phyloP scores from a whole-genome alignment of 2,113 vertebrate species.

The Sula dactylatra region DNA sequence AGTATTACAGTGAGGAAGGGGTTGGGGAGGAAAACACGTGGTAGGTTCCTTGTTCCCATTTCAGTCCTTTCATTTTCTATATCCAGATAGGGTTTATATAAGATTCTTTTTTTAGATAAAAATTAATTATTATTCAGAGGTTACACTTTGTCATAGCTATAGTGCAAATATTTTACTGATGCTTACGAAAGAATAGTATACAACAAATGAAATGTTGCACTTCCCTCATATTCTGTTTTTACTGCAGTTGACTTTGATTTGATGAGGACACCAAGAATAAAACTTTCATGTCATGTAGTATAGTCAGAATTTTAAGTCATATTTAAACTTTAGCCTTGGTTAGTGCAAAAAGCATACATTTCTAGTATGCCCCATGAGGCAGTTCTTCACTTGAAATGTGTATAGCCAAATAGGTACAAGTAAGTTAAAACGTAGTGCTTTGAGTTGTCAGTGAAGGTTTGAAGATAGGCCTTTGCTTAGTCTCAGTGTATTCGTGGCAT shows the following conservation, averaged over 20 bases:
- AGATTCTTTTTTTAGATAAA: not conserved
- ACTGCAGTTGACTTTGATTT: not conserved
- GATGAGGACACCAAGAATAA: not conserved
- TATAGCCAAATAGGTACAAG: not conserved
- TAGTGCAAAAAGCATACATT: not conserved
- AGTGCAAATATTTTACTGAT: not conserved
- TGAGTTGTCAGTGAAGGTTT: not conserved
- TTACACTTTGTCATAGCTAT: rapidly evolving
- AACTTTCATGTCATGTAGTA: not conserved
- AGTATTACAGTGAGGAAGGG: conserved; percentile 58
- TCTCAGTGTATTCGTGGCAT: not conserved
- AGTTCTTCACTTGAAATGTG: not conserved
- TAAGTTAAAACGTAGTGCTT: not conserved
- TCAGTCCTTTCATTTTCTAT: not conserved
- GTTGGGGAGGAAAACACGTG: not conserved
- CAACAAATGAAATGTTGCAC: not conserved
- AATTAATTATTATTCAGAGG: not conserved
- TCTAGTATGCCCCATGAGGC: not conserved
- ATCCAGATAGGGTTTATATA: not conserved
- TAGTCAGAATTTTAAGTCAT: not conserved
- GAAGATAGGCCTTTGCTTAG: not conserved
- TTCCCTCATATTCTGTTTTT: not conserved
- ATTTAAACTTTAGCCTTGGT: not conserved
- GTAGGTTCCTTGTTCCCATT: not conserved
- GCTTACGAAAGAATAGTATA: not conserved